These are phyloP conservation scores for Dendroctonus valens DNA, from an alignment of 1,140 invertebrate species.

Conservation along the genomic window DNA sequence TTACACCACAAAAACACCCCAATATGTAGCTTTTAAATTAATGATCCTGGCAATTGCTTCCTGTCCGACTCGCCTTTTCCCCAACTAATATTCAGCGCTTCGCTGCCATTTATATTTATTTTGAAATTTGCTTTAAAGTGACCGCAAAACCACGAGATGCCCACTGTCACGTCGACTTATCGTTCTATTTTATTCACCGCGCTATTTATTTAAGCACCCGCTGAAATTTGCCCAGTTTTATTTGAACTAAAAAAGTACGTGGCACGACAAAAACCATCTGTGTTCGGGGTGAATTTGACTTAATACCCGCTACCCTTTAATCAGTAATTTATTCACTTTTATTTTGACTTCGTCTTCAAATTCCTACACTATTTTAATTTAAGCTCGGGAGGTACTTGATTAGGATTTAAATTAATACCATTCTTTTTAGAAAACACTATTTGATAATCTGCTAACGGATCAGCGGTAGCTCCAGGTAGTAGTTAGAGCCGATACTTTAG, in stretches of 20 bases:
- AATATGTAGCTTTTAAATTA: conserved; percentile 54
- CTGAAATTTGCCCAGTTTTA: conserved; percentile 23
- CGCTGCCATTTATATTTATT: conserved; percentile 48
- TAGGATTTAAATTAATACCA: too few relatives aligned
- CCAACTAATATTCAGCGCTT: conserved; percentile 45
- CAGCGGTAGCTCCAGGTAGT: too few relatives aligned
- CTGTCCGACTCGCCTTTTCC: conserved; percentile 44
- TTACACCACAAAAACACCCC: conserved; percentile 52
- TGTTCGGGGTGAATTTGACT: conserved; percentile 17
- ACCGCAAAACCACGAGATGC: conserved; percentile 37
- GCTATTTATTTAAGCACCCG: conserved; percentile 28
- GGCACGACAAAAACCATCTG: conserved; percentile 24
- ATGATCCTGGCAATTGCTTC: conserved; percentile 51
- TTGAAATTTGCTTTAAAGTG: conserved; percentile 49
- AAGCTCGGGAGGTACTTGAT: too few relatives aligned
- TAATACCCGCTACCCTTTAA: conserved; percentile 20
- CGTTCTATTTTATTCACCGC: conserved; percentile 29
- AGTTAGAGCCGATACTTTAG: too few relatives aligned
- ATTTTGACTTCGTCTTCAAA: conserved; percentile 1
- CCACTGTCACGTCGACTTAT: conserved; percentile 33
- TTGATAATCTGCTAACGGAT: too few relatives aligned
- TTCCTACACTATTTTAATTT: background rate
- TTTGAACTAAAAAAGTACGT: conserved; percentile 26
- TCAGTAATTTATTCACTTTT: conserved; percentile 21
- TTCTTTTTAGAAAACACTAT: too few relatives aligned